Conservation (phyloP, 2,113 vertebrate genomes). For the Cathartes aura region DNA sequence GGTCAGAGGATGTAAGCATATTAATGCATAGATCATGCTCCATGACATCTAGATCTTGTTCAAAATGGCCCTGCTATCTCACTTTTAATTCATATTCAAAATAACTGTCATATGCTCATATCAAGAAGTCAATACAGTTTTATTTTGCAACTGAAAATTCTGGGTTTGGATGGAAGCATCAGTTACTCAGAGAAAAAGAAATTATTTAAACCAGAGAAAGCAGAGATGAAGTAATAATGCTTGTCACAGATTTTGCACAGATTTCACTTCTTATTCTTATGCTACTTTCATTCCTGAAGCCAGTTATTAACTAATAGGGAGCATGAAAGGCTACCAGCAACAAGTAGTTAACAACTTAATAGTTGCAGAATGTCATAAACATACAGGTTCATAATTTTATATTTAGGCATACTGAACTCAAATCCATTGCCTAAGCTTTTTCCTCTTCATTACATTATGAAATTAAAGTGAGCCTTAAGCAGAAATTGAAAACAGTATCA, state of each 20-base stretch:
- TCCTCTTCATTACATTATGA: neutral
- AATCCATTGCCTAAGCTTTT: neutral
- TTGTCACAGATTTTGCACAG: neutral
- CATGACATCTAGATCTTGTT: neutral
- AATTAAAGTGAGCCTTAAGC: neutral
- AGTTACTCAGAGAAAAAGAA: neutral
- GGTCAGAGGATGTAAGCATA: neutral
- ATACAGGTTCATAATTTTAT: neutral
- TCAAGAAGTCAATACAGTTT: neutral
- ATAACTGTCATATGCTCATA: neutral
- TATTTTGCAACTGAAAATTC: neutral
- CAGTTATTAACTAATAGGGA: neutral
- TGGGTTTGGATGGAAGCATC: neutral
- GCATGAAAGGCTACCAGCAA: neutral
- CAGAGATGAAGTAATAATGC: neutral
- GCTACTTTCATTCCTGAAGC: neutral
- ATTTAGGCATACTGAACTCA: neutral
- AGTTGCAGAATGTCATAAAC: neutral
- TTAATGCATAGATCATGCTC: neutral
- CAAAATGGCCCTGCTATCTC: neutral
- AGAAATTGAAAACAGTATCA: neutral
- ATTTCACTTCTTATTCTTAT: neutral
- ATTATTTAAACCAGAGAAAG: neutral
- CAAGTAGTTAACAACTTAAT: neutral
- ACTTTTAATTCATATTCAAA: neutral